These are phyloP conservation scores for Synergus laeviventris DNA, from an alignment of 2,888 invertebrate genomes.

Conservation along the genomic window DNA sequence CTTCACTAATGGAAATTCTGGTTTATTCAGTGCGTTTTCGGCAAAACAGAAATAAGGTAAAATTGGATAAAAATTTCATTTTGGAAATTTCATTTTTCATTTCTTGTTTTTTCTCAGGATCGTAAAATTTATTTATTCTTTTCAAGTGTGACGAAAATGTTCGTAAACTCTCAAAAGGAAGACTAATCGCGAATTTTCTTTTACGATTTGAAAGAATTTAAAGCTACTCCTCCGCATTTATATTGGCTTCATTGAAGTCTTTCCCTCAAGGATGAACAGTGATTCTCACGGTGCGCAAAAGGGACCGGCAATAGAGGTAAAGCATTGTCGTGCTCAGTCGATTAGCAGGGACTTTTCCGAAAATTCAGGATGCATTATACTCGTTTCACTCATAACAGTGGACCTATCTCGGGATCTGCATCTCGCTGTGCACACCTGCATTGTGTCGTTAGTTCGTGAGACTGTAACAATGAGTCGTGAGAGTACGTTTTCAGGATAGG, in stretches of 20 bases:
- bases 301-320: conserved; percentile 64
- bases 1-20: no score
- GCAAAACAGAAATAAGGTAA: no score
- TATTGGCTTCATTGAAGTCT: conserved; percentile 35
- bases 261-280: conserved; percentile 55
- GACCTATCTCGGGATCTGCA: conserved; percentile 64
- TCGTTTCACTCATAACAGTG: conserved; percentile 45
- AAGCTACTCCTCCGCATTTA: conserved; percentile 32
- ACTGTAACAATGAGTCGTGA: conserved; percentile 45
- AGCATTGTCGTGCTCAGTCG: conserved; percentile 62
- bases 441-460: conserved; percentile 51
- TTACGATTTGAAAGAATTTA: not conserved
- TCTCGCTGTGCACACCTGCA: conserved; percentile 64
- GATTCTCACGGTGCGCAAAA: conserved; percentile 71
- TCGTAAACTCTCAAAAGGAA: not conserved
- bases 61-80: no score
- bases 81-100: no score
- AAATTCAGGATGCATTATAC: conserved; percentile 59
- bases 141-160: not conserved
- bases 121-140: no score
- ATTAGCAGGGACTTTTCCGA: conserved; percentile 61
- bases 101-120: no score
- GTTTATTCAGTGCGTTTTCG: no score
- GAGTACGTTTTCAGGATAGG: not conserved
- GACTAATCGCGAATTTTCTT: not conserved